Base-by-base conservation (phyloP, 2,113 vertebrate genomes). In the Hippocampus barbouri region DNA sequence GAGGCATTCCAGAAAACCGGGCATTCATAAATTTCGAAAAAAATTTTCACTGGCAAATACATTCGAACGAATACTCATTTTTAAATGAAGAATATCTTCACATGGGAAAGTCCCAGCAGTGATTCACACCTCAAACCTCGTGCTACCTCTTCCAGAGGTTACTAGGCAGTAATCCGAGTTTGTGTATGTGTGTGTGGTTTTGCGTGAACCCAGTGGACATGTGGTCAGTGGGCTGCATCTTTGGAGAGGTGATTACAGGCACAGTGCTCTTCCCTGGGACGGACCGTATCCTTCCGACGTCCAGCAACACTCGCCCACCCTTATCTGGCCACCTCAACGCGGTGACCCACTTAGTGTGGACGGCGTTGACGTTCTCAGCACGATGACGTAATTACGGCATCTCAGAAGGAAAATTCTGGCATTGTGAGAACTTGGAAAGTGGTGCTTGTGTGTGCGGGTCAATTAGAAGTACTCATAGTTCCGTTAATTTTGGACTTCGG, bases 181-280 rank as follows among this genome's bases (percentile, higher is more conserved):
- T 71, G 63, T 77, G 53, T 51, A 27, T 75, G 65, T 73, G 68
- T 72, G 59, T 68, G 2, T 75, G 40, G 70, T 60, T 93, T 92
- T 93, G 90, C 92, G 93, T 91, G 91, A 92, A 87, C 88, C 85
- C 93, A 98, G 96, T 99, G 94, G 97, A 99, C 94, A 98, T 98
- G 95, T 98, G 96, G 97, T 98, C 96, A 93, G 94, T 98, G 89
- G 96, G 97, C 93, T 98, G 96, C 94, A 98, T 98, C 95, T 96
- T 96, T 96, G 97, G 95, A 92, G 97, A 98, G 91, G 95, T 98
- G 93, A 95, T 99, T 93, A 98, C 95, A 96, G 96, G 96, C 84
- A 94, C 93, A 83, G 96, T 98, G 92, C 93, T 99, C 89, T 98
- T 98, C 91, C 94, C 95, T 69, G 97, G 97, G 89, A 98, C 94